phyloP scores from a whole-genome alignment of 2,113 vertebrate species.

The Scopus umbretta region DNA sequence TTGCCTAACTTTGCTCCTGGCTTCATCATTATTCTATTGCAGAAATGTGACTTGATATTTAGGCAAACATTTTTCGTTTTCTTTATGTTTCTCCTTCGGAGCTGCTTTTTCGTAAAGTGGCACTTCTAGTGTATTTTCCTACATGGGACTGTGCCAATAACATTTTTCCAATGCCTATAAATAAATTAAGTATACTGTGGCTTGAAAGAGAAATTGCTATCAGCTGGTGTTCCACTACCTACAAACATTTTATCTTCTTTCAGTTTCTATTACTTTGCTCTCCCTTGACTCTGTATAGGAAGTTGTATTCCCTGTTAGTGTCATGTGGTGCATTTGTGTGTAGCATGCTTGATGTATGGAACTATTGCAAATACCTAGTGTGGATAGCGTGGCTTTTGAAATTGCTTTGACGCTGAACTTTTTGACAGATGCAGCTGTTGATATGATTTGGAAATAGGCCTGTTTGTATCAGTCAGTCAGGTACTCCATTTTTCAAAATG shows the following conservation, averaged over 20 bases:
- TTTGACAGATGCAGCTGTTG: neutral
- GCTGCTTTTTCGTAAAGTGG: neutral
- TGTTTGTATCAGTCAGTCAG: conserved; percentile 1
- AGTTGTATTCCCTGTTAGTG: neutral
- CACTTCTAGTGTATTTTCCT: neutral
- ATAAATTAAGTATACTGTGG: conserved; percentile 32
- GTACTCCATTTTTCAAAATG: neutral
- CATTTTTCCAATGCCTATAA: conserved; percentile 34
- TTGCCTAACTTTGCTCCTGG: neutral
- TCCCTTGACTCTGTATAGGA: neutral
- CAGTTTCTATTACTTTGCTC: neutral
- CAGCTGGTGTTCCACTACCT: conserved; percentile 7
- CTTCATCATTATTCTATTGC: neutral
- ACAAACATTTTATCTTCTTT: conserved; percentile 37
- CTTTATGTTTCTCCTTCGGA: neutral
- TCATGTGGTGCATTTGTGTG: neutral
- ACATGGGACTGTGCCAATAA: neutral
- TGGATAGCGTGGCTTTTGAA: neutral
- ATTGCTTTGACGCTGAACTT: conserved; percentile 6
- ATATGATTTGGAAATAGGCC: conserved; percentile 27
- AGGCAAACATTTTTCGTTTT: neutral
- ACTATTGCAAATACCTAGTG: neutral
- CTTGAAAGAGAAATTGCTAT: conserved; percentile 26
- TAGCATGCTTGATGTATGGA: neutral
- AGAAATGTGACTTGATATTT: neutral